Base-by-base conservation (phyloP, 1,140 invertebrate genomes). In the Diploscapter pachys region DNA sequence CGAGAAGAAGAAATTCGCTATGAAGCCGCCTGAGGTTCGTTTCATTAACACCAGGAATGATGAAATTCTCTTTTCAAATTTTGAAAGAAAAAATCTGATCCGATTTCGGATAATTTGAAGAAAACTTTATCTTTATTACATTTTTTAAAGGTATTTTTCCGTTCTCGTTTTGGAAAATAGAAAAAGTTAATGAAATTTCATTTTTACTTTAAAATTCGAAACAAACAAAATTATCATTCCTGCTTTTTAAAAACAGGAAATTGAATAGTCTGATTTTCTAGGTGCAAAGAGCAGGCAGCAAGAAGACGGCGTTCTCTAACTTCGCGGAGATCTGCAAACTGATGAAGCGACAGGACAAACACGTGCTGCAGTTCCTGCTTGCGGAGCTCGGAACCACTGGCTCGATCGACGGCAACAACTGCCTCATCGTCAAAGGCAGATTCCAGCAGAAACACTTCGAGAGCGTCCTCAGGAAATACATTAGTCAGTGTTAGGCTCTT, bases 401-500 rank as follows among this genome's bases (percentile, higher is more conserved):
- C 72, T 90, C 89, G 72, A 87, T 91, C 54, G 89, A 91, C 86
- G 90, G 89, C 80, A 98, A 97, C 86, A 96, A 93, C 87, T 95
- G 98, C 86, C 89, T 99, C 11, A 98, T 99, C 82, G 98, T 99
- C 81, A 99, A 99, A 88, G 97, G 97, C 73, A 90, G 95, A 85
- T 99, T 99, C 87, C 96, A 98, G 87, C 95, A 98, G 86, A 99
- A 99, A 90, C 96, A 99, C 88, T 99, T 99, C 87, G 97, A 99
- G 89, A 98, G 96, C 89, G 96, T 99, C 9, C 90, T 99, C 78
- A 91, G 96, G 88, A 90, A 92, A 89, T 90, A 89, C 81, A 97
- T 98, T 87, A 98, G 97, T 87, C 55, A 76, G 80, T 73, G 50
- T 2, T 48, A 56, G 73, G 31, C 31, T 31, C 31, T 31, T 31